Conservation (phyloP, 2,113 vertebrate species). For the Sitta europaea region DNA sequence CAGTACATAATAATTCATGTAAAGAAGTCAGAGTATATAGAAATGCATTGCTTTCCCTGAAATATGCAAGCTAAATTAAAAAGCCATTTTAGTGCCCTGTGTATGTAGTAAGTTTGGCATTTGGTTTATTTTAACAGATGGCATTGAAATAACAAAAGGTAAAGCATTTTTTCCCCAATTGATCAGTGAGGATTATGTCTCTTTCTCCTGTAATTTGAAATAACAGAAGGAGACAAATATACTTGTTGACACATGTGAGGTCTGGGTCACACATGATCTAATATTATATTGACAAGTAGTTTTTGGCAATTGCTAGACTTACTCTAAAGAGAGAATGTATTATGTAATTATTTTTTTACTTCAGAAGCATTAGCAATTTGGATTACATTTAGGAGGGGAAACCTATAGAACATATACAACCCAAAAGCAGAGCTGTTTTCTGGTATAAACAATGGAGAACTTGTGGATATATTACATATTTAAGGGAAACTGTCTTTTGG, state of each 20-base stretch:
- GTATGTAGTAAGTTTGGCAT: conserved; percentile 58
- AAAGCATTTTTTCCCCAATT: conserved; percentile 62
- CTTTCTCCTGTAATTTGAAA: conserved; percentile 53
- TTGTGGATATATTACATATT: neutral
- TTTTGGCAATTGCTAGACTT: conserved; percentile 66
- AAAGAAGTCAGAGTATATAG: conserved; percentile 70
- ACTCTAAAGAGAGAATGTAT: conserved; percentile 47
- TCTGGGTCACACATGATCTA: conserved; percentile 58
- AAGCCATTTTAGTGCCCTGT: conserved; percentile 42
- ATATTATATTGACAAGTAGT: conserved; percentile 61
- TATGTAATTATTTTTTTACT: conserved; percentile 57
- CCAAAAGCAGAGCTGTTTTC: neutral
- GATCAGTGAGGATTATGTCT: conserved; percentile 58
- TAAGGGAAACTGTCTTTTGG: neutral
- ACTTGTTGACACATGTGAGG: conserved; percentile 55
- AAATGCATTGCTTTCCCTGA: conserved; percentile 14
- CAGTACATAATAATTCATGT: conserved; percentile 77
- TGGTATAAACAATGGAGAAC: neutral
- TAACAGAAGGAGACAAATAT: conserved; percentile 54
- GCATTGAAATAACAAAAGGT: conserved; percentile 70
- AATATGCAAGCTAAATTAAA: conserved; percentile 38
- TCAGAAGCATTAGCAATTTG: conserved; percentile 43
- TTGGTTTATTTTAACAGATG: conserved; percentile 70
- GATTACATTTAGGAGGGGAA: conserved; percentile 32
- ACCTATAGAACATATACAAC: neutral